Evolutionary conservation across 1,140 invertebrate genomes (phyloP), one percentile per base, ranked within the genome.

Genomic region (Luehdorfia chinensis): DNA sequence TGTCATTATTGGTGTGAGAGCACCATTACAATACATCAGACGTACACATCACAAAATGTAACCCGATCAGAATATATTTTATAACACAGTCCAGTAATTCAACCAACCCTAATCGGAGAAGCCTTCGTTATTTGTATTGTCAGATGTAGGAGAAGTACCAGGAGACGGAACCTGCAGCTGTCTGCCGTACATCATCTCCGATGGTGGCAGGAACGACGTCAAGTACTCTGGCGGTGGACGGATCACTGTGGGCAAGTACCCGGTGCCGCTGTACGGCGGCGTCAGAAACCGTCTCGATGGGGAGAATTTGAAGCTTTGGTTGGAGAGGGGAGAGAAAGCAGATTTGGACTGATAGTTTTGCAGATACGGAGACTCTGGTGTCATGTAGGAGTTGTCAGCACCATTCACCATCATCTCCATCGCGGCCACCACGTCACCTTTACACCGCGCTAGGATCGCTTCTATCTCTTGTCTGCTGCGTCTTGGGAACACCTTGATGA

Each of bases 381-480:
- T 74, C 23, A 86, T 69, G 51, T 87, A 84, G 0, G 75, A 53
- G 11, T 84, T 73, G 9, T 84, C 81, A 39, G 88, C 88, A 27
- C 92, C 92, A n/a, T n/a, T n/a, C 8, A 95, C 88, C 89, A 96
- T 91, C 33, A 94, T 91, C 71, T 98, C 96, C 90, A 98, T 97
- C 0, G 96, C 95, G 59, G 95, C 93, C 0, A 97, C 91, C 0
- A 97, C 93, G 70, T 97, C 95, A 0, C 96, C 95, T 81, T 92
- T 91, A 67, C 89, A 93, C 73, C 92, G 88, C 84, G 91, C 87
- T 87, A 97, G 87, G 32, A 95, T 90, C 3, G 93, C 90, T 75
- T 97, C 95, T 1, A 97, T 93, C 51, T 97, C 94, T 13, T 90
- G 90, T 15, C 94, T 89, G 59, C 95, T 92, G 60, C 94, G 92